Percentiles rank a stretch among this genome's conserved stretches.
These are phyloP conservation scores for Albula goreensis DNA, from an alignment of 2,113 vertebrate genomes.

Conservation along the genomic window DNA sequence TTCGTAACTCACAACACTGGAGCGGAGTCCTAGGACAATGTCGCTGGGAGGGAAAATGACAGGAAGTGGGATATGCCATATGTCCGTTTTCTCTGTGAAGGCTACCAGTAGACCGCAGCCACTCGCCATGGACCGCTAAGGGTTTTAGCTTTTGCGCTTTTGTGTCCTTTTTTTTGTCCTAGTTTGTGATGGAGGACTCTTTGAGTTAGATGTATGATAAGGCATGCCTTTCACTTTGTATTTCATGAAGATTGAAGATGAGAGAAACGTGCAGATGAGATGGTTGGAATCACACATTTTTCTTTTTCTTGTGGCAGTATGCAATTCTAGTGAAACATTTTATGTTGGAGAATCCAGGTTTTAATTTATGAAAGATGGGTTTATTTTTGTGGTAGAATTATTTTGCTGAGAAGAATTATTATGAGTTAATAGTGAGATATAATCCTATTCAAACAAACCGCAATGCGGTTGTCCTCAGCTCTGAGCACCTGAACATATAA, in stretches of 20 bases:
- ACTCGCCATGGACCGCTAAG: neutral
- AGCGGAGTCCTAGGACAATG: conserved; percentile 56
- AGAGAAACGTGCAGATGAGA: neutral
- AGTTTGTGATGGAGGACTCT: neutral
- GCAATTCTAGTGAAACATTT: too few relatives aligned
- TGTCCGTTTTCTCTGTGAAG: neutral
- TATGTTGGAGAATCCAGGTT: too few relatives aligned
- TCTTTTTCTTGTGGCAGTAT: neutral
- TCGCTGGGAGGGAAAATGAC: conserved; percentile 45
- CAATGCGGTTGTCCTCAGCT: too few relatives aligned
- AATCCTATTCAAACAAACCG: too few relatives aligned
- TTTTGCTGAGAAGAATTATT: too few relatives aligned
- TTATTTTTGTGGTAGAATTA: too few relatives aligned
- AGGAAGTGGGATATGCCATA: neutral
- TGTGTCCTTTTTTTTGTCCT: neutral
- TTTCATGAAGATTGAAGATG: neutral
- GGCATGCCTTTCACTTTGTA: neutral
- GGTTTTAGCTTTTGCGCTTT: neutral
- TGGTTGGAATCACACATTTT: neutral
- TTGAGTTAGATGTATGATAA: neutral
- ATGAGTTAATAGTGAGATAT: too few relatives aligned
- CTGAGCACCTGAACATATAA: too few relatives aligned
- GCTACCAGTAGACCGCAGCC: neutral
- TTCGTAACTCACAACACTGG: conserved; percentile 48
- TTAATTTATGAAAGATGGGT: too few relatives aligned